phyloP scores from a whole-genome alignment of 1,140 invertebrate genomes.

The Heliothis subflexa region DNA sequence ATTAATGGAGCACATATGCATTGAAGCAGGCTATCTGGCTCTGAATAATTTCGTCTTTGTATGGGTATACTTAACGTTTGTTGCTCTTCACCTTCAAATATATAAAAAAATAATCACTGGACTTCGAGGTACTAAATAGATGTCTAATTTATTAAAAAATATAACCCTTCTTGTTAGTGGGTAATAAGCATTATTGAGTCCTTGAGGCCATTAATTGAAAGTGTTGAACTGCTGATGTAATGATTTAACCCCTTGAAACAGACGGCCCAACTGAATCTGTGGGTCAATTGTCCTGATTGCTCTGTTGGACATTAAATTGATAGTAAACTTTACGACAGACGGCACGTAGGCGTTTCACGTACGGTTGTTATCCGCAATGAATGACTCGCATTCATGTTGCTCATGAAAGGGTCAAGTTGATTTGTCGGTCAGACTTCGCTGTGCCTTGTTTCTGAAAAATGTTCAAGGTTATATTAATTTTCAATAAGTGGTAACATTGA shows the following conservation, averaged over 20 bases:
- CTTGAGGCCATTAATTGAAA: slow-evolving; percentile 66
- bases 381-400: neutral
- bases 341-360: neutral
- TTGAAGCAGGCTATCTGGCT: too few species aligned
- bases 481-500: too few species aligned
- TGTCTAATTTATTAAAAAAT: too few species aligned
- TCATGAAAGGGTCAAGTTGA: neutral
- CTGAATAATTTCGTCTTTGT: too few species aligned
- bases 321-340: slow-evolving; percentile 48
- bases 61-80: too few species aligned
- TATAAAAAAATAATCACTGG: neutral
- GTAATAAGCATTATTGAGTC: slow-evolving; percentile 11
- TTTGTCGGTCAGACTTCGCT: neutral
- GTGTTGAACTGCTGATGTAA: slow-evolving; percentile 81
- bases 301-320: slow-evolving; percentile 42
- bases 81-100: too few species aligned
- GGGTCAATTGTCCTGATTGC: slow-evolving; percentile 59
- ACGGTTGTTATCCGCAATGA: slow-evolving; percentile 6
- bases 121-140: neutral
- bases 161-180: too few species aligned
- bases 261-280: slow-evolving; percentile 48
- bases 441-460: neutral
- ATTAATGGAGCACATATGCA: too few species aligned
- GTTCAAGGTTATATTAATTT: neutral
- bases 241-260: slow-evolving; percentile 72